Evolutionary conservation across 2,113 vertebrate species (phyloP).

Genomic region (Hirundichthys speculiger): DNA sequence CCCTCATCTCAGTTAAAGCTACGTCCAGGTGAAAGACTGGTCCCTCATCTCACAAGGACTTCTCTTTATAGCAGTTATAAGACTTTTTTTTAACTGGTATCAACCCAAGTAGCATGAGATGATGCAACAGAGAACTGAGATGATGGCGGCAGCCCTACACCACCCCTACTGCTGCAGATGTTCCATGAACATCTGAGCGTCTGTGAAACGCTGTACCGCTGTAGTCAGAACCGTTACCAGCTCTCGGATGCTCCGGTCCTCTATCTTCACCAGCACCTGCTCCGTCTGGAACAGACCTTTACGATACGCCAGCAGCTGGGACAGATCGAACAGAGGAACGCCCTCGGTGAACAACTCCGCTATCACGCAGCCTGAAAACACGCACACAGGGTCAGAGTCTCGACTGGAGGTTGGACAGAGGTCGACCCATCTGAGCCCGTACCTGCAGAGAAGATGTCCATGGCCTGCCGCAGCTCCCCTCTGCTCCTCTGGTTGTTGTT

Average conservation of each 20-base stretch:
- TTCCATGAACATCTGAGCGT: too few species aligned
- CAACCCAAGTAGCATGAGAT: too few species aligned
- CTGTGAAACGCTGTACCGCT: background rate
- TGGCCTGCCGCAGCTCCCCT: conserved; percentile 92
- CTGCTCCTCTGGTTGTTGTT: conserved; percentile 93
- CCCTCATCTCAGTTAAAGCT: too few species aligned
- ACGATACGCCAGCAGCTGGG: conserved; percentile 95
- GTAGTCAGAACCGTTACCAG: conserved; percentile 81
- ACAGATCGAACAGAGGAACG: conserved; percentile 94
- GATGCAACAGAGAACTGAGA: too few species aligned
- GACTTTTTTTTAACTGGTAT: too few species aligned
- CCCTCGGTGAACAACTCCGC: conserved; percentile 97
- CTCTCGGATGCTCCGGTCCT: conserved; percentile 90
- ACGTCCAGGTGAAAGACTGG: too few species aligned
- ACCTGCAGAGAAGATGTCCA: conserved; percentile 99
- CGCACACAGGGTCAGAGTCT: too few species aligned
- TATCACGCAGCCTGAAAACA: conserved; percentile 90
- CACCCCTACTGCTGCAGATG: too few species aligned
- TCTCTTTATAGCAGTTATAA: too few species aligned
- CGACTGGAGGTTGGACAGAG: too few species aligned
- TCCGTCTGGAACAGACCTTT: conserved; percentile 95
- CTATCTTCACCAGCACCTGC: conserved; percentile 93
- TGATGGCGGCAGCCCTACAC: too few species aligned
- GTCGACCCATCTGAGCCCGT: background rate
- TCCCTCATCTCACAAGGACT: too few species aligned